Conservation (phyloP, 2,113 vertebrate species). For the Odocoileus virginianus region DNA sequence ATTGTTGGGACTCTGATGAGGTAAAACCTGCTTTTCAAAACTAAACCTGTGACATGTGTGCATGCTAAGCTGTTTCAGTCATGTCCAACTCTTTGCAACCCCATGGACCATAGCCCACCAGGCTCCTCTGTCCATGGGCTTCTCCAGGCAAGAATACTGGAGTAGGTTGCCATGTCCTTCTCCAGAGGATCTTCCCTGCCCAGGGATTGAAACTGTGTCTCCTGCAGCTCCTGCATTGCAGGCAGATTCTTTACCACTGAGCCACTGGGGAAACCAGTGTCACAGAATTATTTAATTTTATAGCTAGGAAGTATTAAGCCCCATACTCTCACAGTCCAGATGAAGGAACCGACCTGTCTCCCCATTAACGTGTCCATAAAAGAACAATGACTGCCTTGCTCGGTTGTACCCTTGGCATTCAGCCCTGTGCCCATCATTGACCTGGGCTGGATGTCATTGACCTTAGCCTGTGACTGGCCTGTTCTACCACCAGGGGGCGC, state of each 20-base stretch:
- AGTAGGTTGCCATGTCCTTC: not conserved
- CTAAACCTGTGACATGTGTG: not conserved
- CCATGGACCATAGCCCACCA: not conserved
- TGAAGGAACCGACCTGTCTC: not conserved
- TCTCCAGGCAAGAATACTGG: not conserved
- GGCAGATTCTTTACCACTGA: not conserved
- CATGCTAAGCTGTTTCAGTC: not conserved
- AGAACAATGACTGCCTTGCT: not conserved
- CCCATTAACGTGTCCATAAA: not conserved
- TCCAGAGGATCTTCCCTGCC: not conserved
- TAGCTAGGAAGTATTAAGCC: not conserved
- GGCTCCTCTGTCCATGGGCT: not conserved
- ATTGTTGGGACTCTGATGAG: not conserved
- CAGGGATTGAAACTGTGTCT: not conserved
- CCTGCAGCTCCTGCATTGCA: not conserved
- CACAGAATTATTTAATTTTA: not conserved
- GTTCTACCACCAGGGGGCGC: conserved; percentile 14
- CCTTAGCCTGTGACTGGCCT: not conserved
- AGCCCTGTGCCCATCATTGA: not conserved
- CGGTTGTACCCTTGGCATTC: not conserved
- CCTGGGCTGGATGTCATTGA: too few relatives aligned
- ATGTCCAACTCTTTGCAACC: not conserved
- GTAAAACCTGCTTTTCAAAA: conserved; percentile 2
- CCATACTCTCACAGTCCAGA: not conserved
- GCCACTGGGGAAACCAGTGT: not conserved